Evolutionary conservation across 2,888 invertebrate genomes (phyloP), one percentile per base, ranked within the genome.

Genomic region (Dryobotodes eremita): DNA sequence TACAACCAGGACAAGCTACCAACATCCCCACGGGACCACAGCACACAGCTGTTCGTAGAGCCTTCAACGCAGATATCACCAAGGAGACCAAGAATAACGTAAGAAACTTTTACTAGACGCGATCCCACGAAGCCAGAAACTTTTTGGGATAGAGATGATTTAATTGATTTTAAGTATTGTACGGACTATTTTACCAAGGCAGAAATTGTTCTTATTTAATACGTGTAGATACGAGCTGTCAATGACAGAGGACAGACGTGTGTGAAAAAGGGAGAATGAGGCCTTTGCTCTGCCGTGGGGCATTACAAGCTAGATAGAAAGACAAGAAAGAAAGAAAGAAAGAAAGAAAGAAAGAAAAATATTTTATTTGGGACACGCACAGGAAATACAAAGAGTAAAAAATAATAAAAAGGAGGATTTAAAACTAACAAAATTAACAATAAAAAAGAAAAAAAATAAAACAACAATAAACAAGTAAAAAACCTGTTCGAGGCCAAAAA

Each of bases 11-110:
- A 0, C 94, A 95, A 3, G 93, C 92, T 0, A 94, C 92, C 50
- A 92, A 90, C 81, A 92, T 90, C 68, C 94, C 95, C 6, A 91
- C 92, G 13, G 94, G 92, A 48, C 93, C 93, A 0, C 96, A 77
- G 36, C 79, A 97, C 88, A 95, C 96, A 0, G 96, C 96, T 0
- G 94, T 93, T 0, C 94, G 97, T 79, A 94, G 97, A 66, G 94
- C 97, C 13, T 95, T 95, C 91, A 97, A 96, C 86, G 94, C 96
- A 3, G 97, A 97, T 80, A 94, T 96, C 79, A 93, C 94, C 0
- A 96, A 96, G 87, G 97, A 97, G 83, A 94, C 94, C 15, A 95
- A 95, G 74, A 94, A 97, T 82, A 97, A 97, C 70, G 97, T 97
- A 88, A 77, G 77, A 17, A n/a, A 20, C 17, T 17, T n/a, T 59